Evolutionary conservation across 1,140 invertebrate genomes (phyloP).

Genomic region (Macrotrachela quadricornifera): DNA sequence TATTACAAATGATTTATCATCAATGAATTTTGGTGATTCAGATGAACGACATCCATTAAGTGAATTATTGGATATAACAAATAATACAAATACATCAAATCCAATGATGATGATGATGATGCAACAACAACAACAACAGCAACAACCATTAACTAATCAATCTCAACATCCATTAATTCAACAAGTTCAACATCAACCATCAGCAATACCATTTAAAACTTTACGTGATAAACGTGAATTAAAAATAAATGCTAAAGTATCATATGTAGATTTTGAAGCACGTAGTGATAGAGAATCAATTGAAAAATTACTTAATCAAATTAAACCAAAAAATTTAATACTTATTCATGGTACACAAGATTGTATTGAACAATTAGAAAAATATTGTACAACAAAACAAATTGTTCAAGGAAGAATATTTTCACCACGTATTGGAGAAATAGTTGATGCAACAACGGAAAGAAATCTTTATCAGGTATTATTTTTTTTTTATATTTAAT

Average conservation of each 20-base stretch:
- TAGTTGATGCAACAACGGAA: slow-evolving; percentile 84
- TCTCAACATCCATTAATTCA: not conserved
- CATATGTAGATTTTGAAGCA: slow-evolving; percentile 94
- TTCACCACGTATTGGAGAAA: slow-evolving; percentile 56
- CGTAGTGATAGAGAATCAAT: slow-evolving; percentile 88
- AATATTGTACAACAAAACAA: slow-evolving; percentile 37
- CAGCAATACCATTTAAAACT: slow-evolving; percentile 44
- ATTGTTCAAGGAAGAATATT: slow-evolving; percentile 42
- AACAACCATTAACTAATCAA: not conserved
- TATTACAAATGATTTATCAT: not conserved
- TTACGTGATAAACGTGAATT: slow-evolving; percentile 50
- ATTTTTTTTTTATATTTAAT: no score
- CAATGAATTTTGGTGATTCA: not conserved
- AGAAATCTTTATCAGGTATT: slow-evolving; percentile 48
- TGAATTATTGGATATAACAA: slow-evolving; percentile 7
- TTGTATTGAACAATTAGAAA: slow-evolving; percentile 41
- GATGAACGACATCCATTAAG: slow-evolving; percentile 1
- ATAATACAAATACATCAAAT: slow-evolving; percentile 10
- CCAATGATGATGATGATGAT: slow-evolving; percentile 9
- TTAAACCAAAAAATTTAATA: slow-evolving; percentile 57
- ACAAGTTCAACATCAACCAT: not conserved
- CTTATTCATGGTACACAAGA: slow-evolving; percentile 46
- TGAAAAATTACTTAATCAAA: slow-evolving; percentile 55
- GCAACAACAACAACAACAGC: not conserved
- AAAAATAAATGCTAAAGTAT: slow-evolving; percentile 57